phyloP scores from a whole-genome alignment of 2,888 invertebrate species.

The Tineola bisselliella region DNA sequence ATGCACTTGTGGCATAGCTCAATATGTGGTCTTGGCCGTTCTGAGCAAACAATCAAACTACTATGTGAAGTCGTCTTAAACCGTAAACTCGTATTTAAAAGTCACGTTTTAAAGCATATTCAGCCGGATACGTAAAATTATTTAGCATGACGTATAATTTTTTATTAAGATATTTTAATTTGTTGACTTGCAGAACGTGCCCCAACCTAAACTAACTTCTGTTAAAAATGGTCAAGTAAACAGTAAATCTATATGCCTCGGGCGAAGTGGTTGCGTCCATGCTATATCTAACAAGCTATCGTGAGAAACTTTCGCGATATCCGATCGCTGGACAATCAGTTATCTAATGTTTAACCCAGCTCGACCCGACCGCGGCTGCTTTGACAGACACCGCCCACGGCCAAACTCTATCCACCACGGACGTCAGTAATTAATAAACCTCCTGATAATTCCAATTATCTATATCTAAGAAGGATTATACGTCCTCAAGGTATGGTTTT shows the following conservation, averaged over 20 bases:
- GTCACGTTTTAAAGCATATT: constrained; percentile 4
- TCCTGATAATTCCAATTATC: background rate
- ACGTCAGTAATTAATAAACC: background rate
- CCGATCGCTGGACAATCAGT: constrained; percentile 33
- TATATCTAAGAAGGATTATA: background rate
- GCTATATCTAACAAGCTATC: constrained; percentile 36
- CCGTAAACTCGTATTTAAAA: constrained; percentile 7
- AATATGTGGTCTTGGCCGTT: background rate
- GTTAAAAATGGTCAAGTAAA: background rate
- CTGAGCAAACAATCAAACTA: constrained; percentile 4
- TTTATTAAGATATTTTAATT: too few species aligned
- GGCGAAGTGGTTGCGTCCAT: constrained; percentile 11
- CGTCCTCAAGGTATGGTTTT: too few species aligned
- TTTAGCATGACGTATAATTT: background rate
- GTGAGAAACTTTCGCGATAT: constrained; percentile 56
- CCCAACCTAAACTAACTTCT: too few species aligned
- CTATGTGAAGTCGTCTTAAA: constrained; percentile 9
- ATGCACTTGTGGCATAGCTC: background rate
- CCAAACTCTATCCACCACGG: background rate
- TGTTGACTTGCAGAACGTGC: too few species aligned
- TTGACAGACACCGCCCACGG: constrained; percentile 31
- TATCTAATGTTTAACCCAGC: constrained; percentile 40
- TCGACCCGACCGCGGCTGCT: constrained; percentile 39
- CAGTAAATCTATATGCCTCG: background rate
- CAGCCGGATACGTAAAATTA: background rate